A percentile compares a stretch with the other conserved stretches of the same genome.
These are phyloP conservation scores for Noctua comes DNA, from an alignment of 2,888 invertebrate genomes.

Conservation along the genomic window DNA sequence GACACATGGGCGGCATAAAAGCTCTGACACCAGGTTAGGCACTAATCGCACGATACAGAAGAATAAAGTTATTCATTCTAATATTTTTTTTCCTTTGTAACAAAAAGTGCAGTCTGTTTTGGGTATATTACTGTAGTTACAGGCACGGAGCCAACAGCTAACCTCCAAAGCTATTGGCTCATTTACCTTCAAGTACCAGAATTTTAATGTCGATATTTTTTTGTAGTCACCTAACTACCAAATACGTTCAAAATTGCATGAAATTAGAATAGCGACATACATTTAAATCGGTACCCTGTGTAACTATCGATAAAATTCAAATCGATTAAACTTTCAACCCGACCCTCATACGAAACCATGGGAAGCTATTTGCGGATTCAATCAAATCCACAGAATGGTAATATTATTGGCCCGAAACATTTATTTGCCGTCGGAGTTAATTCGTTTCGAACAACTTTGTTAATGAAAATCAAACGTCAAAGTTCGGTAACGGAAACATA, in stretches of 20 bases:
- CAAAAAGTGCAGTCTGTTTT: neutral
- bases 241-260: constrained; percentile 3
- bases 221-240: no score
- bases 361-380: constrained; percentile 89
- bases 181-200: constrained; percentile 17
- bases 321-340: constrained; percentile 55
- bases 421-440: constrained; percentile 72
- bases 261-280: neutral
- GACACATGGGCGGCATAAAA: no score
- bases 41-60: no score
- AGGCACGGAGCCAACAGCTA: constrained; percentile 29
- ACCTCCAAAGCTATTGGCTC: constrained; percentile 9
- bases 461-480: constrained; percentile 68
- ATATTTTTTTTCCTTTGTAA: neutral
- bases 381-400: constrained; percentile 87
- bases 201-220: constrained; percentile 4
- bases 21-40: no score
- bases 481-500: constrained; percentile 49
- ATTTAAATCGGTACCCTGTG: neutral
- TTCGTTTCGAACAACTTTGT: constrained; percentile 66
- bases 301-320: constrained; percentile 63
- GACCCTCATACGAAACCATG: constrained; percentile 79
- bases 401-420: constrained; percentile 82
- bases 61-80: no score
- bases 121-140: neutral